phyloP scores from a whole-genome alignment of 2,797 vertebrate species.

The Cirrhinus mrigala region DNA sequence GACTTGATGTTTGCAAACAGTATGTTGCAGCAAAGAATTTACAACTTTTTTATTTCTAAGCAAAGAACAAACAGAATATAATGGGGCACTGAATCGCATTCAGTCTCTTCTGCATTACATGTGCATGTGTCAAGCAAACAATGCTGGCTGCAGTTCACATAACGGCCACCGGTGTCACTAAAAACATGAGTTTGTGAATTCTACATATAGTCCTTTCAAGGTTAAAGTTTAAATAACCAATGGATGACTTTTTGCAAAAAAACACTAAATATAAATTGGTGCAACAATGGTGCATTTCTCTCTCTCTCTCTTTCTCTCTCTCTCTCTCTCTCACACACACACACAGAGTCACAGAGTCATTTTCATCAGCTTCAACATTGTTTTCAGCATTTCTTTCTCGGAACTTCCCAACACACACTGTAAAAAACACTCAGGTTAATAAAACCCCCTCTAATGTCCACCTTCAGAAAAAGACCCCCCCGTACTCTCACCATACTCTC shows the following conservation, averaged over 20 bases:
- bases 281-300: neutral
- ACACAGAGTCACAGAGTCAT: constrained; percentile 21
- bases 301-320: too few relatives aligned
- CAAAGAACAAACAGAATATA: neutral
- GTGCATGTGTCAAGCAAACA: neutral
- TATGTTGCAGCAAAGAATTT: too few relatives aligned
- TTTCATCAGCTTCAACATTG: neutral
- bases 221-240: neutral
- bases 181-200: neutral
- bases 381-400: neutral
- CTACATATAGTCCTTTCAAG: neutral
- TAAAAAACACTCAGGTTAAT: constrained; percentile 38
- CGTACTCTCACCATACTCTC: constrained; percentile 47
- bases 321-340: neutral
- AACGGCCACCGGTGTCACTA: neutral
- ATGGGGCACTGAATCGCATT: neutral
- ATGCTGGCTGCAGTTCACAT: neutral
- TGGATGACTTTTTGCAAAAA: neutral
- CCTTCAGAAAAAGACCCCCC: constrained; percentile 1
- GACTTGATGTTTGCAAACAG: too few relatives aligned
- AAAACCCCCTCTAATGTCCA: constrained; percentile 36
- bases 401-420: constrained; percentile 19
- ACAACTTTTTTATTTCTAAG: neutral
- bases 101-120: neutral
- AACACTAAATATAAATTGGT: neutral